These are phyloP conservation scores for Caenorhabditis parvicauda DNA, from an alignment of 2,888 invertebrate genomes.

Conservation along the genomic window DNA sequence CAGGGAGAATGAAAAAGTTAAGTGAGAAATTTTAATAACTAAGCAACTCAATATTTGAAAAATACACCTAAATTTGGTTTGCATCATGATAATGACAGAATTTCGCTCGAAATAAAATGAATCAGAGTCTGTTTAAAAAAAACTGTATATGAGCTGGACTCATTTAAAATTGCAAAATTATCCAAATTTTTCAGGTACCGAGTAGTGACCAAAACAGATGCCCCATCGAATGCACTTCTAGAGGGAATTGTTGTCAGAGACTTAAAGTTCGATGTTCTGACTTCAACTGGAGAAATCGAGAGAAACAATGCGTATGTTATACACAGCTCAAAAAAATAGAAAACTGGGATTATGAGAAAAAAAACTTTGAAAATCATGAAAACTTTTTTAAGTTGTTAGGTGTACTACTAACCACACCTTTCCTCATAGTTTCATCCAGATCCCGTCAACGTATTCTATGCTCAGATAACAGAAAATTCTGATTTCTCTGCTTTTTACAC, in stretches of 20 bases:
- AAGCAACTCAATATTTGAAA: not conserved
- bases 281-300: not conserved
- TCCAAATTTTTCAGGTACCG: not conserved
- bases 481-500: not conserved
- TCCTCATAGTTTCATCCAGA: too few species aligned
- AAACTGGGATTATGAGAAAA: too few species aligned
- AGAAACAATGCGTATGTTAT: not conserved
- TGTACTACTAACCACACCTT: too few species aligned
- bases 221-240: not conserved
- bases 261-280: not conserved
- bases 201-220: not conserved
- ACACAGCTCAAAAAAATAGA: too few species aligned
- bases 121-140: not conserved
- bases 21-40: too few species aligned
- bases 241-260: not conserved
- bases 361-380: too few species aligned
- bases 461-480: too few species aligned
- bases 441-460: too few species aligned
- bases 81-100: not conserved
- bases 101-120: not conserved
- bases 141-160: not conserved
- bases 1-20: too few species aligned
- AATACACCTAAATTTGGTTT: too few species aligned
- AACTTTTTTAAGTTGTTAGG: too few species aligned
- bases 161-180: not conserved